Evolutionary conservation across 2,797 vertebrate genomes (phyloP).

Genomic region (Pelochelys cantorii): DNA sequence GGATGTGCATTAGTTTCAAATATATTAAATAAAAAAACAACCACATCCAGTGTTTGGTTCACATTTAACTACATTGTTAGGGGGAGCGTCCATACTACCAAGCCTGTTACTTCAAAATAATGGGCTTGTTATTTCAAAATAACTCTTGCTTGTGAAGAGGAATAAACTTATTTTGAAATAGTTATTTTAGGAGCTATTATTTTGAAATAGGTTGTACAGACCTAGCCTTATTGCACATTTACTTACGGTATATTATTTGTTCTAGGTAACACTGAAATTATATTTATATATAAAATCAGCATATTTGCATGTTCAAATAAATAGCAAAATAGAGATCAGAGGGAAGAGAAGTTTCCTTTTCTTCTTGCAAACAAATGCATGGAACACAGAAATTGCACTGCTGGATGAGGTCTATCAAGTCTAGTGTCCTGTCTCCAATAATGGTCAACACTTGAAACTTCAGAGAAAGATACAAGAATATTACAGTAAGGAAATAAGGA

Average conservation of each 20-base stretch:
- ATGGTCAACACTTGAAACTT: neutral
- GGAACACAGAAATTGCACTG: neutral
- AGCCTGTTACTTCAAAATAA: too few species aligned
- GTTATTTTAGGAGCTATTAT: too few species aligned
- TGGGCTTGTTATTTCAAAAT: too few species aligned
- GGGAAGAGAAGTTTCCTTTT: slow-evolving; percentile 8
- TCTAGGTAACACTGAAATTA: neutral
- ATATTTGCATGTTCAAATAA: neutral
- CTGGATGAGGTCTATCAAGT: neutral
- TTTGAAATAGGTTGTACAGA: too few species aligned
- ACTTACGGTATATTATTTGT: neutral
- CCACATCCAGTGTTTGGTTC: neutral
- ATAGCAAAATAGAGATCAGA: neutral
- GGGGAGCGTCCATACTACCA: too few species aligned
- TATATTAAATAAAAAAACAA: neutral
- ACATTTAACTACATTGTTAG: neutral
- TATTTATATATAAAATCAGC: neutral
- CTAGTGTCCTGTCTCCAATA: fast-evolving
- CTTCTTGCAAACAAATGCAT: slow-evolving; percentile 8
- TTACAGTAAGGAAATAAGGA: neutral
- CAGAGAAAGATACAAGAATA: neutral
- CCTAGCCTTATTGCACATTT: neutral
- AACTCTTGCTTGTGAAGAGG: too few species aligned
- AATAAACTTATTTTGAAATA: too few species aligned
- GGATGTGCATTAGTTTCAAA: neutral